A percentile compares a stretch with the other conserved stretches of the same genome.
These are phyloP conservation scores for Pilophorus perplexus DNA, from an alignment of 2,888 invertebrate species.

Conservation along the genomic window DNA sequence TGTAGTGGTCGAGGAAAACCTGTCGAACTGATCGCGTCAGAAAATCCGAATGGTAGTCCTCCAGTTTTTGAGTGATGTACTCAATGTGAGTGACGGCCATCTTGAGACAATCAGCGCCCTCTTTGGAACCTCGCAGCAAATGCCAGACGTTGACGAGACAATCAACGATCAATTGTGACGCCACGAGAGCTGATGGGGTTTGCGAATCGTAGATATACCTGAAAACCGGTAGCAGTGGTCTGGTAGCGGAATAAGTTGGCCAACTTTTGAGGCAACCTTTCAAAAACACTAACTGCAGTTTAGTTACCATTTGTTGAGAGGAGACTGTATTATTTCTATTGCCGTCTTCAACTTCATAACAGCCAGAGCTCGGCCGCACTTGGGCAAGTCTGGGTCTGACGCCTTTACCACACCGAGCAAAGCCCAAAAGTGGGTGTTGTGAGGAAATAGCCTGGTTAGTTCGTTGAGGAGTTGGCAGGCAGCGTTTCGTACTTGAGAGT, in stretches of 20 bases:
- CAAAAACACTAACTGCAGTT: too few relatives aligned
- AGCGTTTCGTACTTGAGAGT: constrained; percentile 9
- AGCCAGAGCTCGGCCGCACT: background rate
- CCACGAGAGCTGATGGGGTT: background rate
- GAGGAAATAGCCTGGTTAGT: constrained; percentile 1
- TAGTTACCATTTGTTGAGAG: constrained; percentile 30
- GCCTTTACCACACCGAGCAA: constrained; percentile 26
- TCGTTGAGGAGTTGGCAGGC: constrained; percentile 19
- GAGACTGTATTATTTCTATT: background rate
- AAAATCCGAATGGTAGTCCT: constrained; percentile 30
- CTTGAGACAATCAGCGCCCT: constrained; percentile 10
- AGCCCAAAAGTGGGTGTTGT: constrained; percentile 28
- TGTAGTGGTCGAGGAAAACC: constrained; percentile 13
- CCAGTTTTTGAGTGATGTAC: background rate
- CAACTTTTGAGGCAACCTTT: too few relatives aligned
- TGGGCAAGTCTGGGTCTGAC: background rate
- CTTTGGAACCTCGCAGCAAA: constrained; percentile 2
- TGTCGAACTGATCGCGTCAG: constrained; percentile 15
- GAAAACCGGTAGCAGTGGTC: too few relatives aligned
- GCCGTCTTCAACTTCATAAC: constrained; percentile 12
- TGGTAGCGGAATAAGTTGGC: too few relatives aligned
- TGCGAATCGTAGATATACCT: background rate
- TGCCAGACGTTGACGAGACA: constrained; percentile 9
- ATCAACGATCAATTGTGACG: constrained; percentile 24
- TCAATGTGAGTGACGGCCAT: constrained; percentile 12